phyloP scores from a whole-genome alignment of 2,888 invertebrate genomes.

The Andrena dorsata region DNA sequence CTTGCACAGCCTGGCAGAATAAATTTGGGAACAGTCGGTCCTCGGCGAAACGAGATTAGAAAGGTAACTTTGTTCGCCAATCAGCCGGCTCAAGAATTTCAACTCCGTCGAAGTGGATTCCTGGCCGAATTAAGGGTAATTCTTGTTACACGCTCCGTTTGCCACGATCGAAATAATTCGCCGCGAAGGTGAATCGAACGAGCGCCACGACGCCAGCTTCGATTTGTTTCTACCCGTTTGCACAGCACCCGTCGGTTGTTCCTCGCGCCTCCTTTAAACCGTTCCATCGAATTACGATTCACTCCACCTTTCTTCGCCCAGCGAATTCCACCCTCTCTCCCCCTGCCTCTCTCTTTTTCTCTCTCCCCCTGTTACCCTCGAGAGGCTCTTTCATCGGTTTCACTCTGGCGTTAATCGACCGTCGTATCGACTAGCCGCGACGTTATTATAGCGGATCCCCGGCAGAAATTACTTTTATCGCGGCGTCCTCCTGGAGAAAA shows the following conservation, averaged over 20 bases:
- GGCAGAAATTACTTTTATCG: conserved; percentile 44
- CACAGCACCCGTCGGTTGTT: conserved; percentile 35
- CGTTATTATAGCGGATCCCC: conserved; percentile 33
- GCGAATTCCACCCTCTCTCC: not conserved
- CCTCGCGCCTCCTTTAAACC: conserved; percentile 5
- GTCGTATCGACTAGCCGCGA: conserved; percentile 9
- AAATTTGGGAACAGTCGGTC: conserved; percentile 78
- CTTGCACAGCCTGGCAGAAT: conserved; percentile 58
- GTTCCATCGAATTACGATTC: conserved; percentile 23
- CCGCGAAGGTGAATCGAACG: conserved; percentile 40
- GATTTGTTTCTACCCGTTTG: conserved; percentile 47
- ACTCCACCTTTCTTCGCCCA: not conserved
- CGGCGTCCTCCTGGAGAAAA: not conserved
- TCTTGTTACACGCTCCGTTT: conserved; percentile 60
- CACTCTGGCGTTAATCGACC: conserved; percentile 20
- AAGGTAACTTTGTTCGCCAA: conserved; percentile 83
- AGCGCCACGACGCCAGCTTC: conserved; percentile 30
- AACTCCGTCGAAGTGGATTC: conserved; percentile 60
- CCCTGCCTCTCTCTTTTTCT: too few relatives aligned
- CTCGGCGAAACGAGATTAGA: conserved; percentile 80
- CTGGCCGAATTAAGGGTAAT: conserved; percentile 59
- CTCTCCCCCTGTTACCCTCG: not conserved
- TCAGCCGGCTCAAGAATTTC: conserved; percentile 79
- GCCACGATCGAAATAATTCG: conserved; percentile 65
- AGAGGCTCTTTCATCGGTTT: not conserved